These are phyloP conservation scores for Choloepus hoffmanni DNA, from an alignment of 2,113 vertebrate genomes.

Conservation along the genomic window DNA sequence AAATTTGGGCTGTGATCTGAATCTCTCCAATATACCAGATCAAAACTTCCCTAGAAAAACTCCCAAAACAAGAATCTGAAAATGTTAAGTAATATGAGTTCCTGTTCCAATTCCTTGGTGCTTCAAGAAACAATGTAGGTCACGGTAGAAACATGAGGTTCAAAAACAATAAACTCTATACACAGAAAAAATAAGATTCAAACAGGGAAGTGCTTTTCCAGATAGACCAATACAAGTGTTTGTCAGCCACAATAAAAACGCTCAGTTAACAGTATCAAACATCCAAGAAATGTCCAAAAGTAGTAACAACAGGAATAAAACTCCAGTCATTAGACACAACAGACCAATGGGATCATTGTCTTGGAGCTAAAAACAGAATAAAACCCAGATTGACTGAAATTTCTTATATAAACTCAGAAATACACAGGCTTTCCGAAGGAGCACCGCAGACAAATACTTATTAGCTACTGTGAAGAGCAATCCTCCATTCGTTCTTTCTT, in stretches of 20 bases:
- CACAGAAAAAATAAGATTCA: conserved; percentile 75
- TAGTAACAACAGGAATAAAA: conserved; percentile 80
- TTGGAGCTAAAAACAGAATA: conserved; percentile 61
- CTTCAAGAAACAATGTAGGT: conserved; percentile 68
- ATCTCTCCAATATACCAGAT: conserved; percentile 4
- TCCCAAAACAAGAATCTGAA: neutral
- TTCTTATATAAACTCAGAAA: conserved; percentile 66
- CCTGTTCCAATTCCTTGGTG: conserved; percentile 66
- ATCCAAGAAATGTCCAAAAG: conserved; percentile 69
- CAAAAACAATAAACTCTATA: conserved; percentile 67
- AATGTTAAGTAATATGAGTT: conserved; percentile 59
- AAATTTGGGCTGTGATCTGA: conserved; percentile 17
- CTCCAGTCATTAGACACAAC: conserved; percentile 69
- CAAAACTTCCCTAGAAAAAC: neutral
- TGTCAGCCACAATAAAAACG: conserved; percentile 75
- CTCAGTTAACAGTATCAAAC: conserved; percentile 67
- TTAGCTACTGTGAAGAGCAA: conserved; percentile 58
- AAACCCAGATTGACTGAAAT: conserved; percentile 70
- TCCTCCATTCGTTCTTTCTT: conserved; percentile 59
- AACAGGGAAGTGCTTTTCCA: conserved; percentile 64
- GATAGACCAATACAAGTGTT: conserved; percentile 68
- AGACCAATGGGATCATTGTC: conserved; percentile 58
- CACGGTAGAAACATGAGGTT: conserved; percentile 66
- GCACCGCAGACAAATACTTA: neutral
- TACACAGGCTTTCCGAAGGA: neutral